Conservation (phyloP, 2,797 vertebrate genomes). For the Cichlasoma orientale region DNA sequence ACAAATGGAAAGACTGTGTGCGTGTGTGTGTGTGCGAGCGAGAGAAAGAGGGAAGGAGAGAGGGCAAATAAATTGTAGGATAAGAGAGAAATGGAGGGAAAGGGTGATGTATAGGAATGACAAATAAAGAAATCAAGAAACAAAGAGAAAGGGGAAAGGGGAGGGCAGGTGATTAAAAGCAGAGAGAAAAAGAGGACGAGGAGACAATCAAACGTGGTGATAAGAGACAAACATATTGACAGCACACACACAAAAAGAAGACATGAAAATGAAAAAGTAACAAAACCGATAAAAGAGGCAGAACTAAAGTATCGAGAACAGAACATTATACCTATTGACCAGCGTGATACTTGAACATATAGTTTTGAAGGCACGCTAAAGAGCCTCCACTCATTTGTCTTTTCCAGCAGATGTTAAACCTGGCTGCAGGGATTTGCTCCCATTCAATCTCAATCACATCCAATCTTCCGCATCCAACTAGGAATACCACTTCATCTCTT, state of each 20-base stretch:
- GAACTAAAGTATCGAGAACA: not conserved
- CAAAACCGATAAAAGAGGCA: not conserved
- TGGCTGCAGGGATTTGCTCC: not conserved
- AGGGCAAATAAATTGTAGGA: conserved; percentile 44
- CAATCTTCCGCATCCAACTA: too few relatives aligned
- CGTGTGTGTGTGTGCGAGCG: conserved; percentile 23
- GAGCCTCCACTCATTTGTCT: not conserved
- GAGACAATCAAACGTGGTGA: conserved; percentile 9
- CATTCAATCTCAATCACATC: not conserved
- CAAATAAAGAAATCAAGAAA: conserved; percentile 53
- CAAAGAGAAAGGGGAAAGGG: conserved; percentile 4
- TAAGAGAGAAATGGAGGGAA: conserved; percentile 21
- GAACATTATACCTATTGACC: not conserved
- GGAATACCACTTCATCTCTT: not conserved
- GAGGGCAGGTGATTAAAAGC: conserved; percentile 27
- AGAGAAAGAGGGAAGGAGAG: not conserved
- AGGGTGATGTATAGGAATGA: conserved; percentile 43
- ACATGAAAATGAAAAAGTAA: not conserved
- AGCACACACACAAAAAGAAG: not conserved
- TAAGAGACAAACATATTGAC: not conserved
- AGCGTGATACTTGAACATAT: not conserved
- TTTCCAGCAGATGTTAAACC: not conserved
- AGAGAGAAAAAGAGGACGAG: not conserved
- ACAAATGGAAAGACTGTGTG: conserved; percentile 68
- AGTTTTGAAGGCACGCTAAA: not conserved